These are phyloP conservation scores for Callosobruchus maculatus DNA, from an alignment of 2,888 invertebrate genomes.

Conservation along the genomic window DNA sequence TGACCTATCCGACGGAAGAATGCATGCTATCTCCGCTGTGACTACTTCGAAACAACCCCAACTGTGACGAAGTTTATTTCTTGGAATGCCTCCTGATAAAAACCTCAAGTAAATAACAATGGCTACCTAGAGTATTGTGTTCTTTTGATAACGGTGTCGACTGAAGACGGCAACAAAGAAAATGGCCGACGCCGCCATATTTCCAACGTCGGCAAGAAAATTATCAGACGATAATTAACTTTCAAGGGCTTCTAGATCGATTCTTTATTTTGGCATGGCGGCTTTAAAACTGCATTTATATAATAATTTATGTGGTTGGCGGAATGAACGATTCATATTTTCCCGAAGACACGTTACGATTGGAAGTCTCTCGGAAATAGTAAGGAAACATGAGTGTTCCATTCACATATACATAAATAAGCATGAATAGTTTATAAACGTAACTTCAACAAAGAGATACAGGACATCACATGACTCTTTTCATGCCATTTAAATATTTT, in stretches of 20 bases:
- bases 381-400: too few relatives aligned
- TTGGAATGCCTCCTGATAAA: neutral
- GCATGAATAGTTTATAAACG: too few relatives aligned
- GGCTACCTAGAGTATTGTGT: neutral
- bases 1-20: too few relatives aligned
- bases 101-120: neutral
- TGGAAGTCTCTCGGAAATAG: too few relatives aligned
- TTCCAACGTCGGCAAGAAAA: neutral
- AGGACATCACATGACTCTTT: too few relatives aligned
- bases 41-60: too few relatives aligned
- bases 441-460: too few relatives aligned
- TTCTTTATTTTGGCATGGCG: neutral
- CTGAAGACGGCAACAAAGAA: neutral
- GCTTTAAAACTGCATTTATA: neutral
- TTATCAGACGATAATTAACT: neutral
- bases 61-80: neutral
- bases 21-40: too few relatives aligned
- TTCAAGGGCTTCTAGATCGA: neutral
- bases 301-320: neutral
- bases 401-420: too few relatives aligned
- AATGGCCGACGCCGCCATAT: neutral
- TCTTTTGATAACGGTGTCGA: neutral
- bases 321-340: neutral
- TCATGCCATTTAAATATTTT: too few relatives aligned
- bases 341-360: too few relatives aligned